A percentile compares a stretch with the other conserved stretches of the same genome.
Conservation (phyloP, 1,140 invertebrate genomes). For the Phortica variegata region DNA sequence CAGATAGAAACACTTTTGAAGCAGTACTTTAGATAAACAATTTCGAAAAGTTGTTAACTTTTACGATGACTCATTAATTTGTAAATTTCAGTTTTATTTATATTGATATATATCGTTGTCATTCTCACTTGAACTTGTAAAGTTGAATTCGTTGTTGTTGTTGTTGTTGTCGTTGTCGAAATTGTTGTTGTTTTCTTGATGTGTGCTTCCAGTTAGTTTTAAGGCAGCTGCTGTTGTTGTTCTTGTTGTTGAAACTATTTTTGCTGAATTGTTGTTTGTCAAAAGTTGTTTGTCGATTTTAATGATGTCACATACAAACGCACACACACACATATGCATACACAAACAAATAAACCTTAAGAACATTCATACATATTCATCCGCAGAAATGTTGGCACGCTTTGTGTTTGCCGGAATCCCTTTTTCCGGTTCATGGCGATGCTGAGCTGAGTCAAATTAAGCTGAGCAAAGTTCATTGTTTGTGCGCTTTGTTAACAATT, state of each 20-base stretch:
- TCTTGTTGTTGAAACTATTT: slow-evolving; percentile 5
- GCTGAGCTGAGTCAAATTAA: too few relatives aligned
- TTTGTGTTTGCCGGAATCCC: too few relatives aligned
- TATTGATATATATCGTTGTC: not conserved
- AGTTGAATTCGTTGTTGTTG: too few relatives aligned
- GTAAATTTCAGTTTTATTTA: slow-evolving; percentile 30
- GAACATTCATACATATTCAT: too few relatives aligned
- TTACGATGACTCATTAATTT: slow-evolving; percentile 55
- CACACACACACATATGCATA: too few relatives aligned
- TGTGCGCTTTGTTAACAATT: too few relatives aligned
- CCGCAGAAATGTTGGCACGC: too few relatives aligned
- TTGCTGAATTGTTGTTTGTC: slow-evolving; percentile 40
- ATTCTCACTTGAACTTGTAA: too few relatives aligned
- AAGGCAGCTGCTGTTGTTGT: not conserved
- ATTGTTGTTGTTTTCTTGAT: not conserved
- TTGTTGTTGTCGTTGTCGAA: not conserved
- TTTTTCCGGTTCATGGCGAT: too few relatives aligned
- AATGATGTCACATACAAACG: slow-evolving; percentile 27
- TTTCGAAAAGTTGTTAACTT: slow-evolving; percentile 55
- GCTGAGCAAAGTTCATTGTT: too few relatives aligned
- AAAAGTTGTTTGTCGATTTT: slow-evolving; percentile 38
- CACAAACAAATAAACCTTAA: too few relatives aligned
- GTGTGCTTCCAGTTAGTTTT: not conserved
- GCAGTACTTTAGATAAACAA: slow-evolving; percentile 51
- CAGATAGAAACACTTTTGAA: slow-evolving; percentile 7